These are phyloP conservation scores for Xenentodon cancila DNA, from an alignment of 2,797 vertebrate species.

Conservation along the genomic window DNA sequence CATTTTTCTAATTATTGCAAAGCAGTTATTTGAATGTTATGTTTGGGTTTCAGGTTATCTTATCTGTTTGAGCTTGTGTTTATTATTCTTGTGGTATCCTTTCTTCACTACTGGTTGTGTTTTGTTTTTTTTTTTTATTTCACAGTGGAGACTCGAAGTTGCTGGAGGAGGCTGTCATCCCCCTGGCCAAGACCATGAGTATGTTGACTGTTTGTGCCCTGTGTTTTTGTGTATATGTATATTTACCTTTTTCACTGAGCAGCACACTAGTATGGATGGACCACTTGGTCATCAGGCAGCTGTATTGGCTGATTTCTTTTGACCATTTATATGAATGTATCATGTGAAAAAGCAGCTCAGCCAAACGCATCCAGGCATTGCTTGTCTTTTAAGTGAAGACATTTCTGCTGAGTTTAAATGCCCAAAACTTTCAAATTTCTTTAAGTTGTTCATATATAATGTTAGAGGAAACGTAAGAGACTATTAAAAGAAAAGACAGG, in stretches of 20 bases:
- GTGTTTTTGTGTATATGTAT: neutral
- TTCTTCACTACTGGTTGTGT: neutral
- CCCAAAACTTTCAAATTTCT: too few species aligned
- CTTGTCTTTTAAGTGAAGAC: too few species aligned
- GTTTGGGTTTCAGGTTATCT: neutral
- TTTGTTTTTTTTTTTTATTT: conserved; percentile 18
- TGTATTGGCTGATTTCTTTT: neutral
- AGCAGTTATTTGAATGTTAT: neutral
- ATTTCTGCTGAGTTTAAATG: too few species aligned
- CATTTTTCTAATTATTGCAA: too few species aligned
- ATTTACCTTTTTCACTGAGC: neutral
- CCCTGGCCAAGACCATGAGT: conserved; percentile 93
- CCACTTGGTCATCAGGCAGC: neutral
- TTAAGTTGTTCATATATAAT: too few species aligned
- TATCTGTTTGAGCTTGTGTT: conserved; percentile 1
- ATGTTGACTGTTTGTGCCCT: conserved; percentile 58
- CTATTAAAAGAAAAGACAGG: too few species aligned
- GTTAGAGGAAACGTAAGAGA: too few species aligned
- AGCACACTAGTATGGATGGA: neutral
- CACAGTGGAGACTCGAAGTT: conserved; percentile 91
- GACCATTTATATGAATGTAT: too few species aligned
- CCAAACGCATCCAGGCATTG: too few species aligned
- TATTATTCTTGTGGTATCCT: neutral
- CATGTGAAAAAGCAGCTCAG: too few species aligned
- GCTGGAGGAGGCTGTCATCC: conserved; percentile 92